Conservation (phyloP, 2,888 invertebrate genomes). For the Tethea ocularis region DNA sequence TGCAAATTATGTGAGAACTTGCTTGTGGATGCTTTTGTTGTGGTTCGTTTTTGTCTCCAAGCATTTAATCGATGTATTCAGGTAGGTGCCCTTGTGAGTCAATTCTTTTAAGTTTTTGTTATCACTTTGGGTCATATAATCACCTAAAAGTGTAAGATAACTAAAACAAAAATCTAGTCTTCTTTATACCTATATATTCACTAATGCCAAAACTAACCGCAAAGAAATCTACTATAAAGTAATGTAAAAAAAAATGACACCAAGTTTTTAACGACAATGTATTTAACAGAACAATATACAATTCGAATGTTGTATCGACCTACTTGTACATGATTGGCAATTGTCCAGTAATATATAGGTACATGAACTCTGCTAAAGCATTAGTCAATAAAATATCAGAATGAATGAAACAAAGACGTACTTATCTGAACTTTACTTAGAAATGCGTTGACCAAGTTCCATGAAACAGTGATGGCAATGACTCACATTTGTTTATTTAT, state of each 20-base stretch:
- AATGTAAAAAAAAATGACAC: background rate
- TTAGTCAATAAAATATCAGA: background rate
- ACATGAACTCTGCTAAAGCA: background rate
- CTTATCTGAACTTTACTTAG: background rate
- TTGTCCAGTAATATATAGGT: background rate
- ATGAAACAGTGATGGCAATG: background rate
- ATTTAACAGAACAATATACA: background rate
- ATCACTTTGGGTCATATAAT: too few species aligned
- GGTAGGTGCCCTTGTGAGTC: too few species aligned
- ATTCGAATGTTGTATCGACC: background rate
- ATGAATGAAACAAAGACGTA: background rate
- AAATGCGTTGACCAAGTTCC: background rate
- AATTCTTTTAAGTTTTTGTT: too few species aligned
- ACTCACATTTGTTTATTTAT: slow-evolving; percentile 14
- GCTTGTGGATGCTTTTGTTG: background rate
- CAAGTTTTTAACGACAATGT: background rate
- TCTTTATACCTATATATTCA: too few species aligned
- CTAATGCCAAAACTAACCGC: too few species aligned
- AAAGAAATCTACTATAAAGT: too few species aligned
- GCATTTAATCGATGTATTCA: too few species aligned
- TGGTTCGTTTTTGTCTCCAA: background rate
- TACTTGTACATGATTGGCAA: background rate
- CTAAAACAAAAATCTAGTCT: too few species aligned
- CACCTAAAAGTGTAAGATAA: too few species aligned
- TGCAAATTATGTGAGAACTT: slow-evolving; percentile 3